Base-by-base conservation (phyloP, 2,113 vertebrate species). In the Elanoides forficatus region DNA sequence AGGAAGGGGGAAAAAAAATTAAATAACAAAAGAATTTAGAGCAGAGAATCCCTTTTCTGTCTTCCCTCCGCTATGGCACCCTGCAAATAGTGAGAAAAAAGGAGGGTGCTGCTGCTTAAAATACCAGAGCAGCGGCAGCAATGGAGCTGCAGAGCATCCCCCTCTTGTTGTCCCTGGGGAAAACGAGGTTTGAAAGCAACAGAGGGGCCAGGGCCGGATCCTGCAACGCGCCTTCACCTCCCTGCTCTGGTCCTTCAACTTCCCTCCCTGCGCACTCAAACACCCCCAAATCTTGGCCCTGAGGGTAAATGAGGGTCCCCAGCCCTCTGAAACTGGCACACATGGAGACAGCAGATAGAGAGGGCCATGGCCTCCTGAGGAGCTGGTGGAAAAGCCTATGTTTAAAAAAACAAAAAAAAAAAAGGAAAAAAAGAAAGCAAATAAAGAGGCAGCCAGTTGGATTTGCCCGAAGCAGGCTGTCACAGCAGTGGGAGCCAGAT, bases 1-100 rank as follows among this genome's bases (percentile, higher is more conserved):
- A 43, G 11, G 8, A 8, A 32, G 21, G 14, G 19, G 12, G 9
- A 3, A 4, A 13, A 13, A 26, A 43, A 19, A 13, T 5, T 2
- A 36, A 56, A 27, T 13, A 26, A 19, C 7, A 19, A 13, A 32
- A 23, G 34, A 40, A 43, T n/a, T 40, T 4, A 4, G 30, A 74
- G 73, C 55, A 53, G 62, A 52, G 38, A 43, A 56, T n/a, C 56
- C 29, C 55, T n/a, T 36, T 43, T 12, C 78, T 1, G 1, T 7
- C 45, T 18, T 12, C 48, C 38, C 43, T 45, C 38, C 0, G 1
- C 11, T 22, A 10, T 4, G 2, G 40, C 0, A 2, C 40, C 18
- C 76, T 38, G 38, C 18, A 13, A 72, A 20, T 1, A 6, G 22
- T 0, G 13, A n/a, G 52, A 30, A 2, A 21, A 67, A 78, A 62